Percentiles rank a stretch among this genome's conserved stretches.
These are phyloP conservation scores for Daktulosphaira vitifoliae DNA, from an alignment of 1,140 invertebrate species.

Conservation along the genomic window DNA sequence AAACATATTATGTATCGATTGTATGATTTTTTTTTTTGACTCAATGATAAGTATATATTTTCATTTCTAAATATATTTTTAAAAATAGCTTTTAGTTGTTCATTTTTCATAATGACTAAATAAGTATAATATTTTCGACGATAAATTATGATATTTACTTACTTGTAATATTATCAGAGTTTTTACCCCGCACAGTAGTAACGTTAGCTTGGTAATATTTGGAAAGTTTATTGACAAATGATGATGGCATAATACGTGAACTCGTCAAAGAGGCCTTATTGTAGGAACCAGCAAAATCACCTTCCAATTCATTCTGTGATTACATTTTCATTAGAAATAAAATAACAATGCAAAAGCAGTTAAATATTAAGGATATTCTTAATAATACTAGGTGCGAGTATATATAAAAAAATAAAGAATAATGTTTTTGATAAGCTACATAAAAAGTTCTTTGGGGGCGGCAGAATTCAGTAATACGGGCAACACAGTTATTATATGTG, in stretches of 20 bases:
- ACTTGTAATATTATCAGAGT: conserved; percentile 4
- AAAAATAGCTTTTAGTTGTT: too few relatives aligned
- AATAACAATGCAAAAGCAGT: not conserved
- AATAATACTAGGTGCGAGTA: not conserved
- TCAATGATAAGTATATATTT: too few relatives aligned
- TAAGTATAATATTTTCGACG: too few relatives aligned
- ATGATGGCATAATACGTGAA: conserved; percentile 36
- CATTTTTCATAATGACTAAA: too few relatives aligned
- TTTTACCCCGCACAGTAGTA: conserved; percentile 19
- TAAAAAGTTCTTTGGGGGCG: too few relatives aligned
- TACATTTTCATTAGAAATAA: too few relatives aligned
- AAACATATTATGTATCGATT: too few relatives aligned
- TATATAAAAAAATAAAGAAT: not conserved
- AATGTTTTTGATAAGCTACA: too few relatives aligned
- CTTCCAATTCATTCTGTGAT: conserved; percentile 35
- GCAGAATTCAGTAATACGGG: too few relatives aligned
- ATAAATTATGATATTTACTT: not conserved
- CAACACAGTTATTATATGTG: too few relatives aligned
- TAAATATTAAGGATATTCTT: not conserved
- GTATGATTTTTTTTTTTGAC: too few relatives aligned
- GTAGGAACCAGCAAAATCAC: conserved; percentile 40
- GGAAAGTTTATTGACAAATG: conserved; percentile 38
- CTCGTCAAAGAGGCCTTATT: conserved; percentile 39
- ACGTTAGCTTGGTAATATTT: conserved; percentile 40
- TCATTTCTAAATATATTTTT: too few relatives aligned